These are phyloP conservation scores for Neostethus bicornis DNA, from an alignment of 2,797 vertebrate species.

Conservation along the genomic window DNA sequence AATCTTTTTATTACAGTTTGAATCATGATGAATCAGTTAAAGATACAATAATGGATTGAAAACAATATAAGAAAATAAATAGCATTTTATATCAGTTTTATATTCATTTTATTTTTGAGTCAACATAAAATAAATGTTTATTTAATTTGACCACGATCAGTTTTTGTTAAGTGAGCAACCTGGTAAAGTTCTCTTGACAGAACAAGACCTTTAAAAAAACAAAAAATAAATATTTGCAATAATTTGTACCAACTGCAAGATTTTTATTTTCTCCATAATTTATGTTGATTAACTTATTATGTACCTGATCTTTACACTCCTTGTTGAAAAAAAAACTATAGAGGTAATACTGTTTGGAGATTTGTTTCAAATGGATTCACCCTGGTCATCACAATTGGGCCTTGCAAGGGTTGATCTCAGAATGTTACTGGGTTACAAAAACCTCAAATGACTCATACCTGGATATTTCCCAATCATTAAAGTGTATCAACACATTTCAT, in stretches of 20 bases:
- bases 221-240: no score
- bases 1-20: background rate
- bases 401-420: conserved; percentile 46
- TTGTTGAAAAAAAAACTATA: conserved; percentile 50
- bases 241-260: background rate
- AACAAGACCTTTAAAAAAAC: no score
- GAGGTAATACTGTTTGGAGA: conserved; percentile 42
- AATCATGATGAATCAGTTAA: background rate
- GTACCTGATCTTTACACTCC: conserved; percentile 13
- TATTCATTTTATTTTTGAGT: no score
- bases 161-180: conserved; percentile 1
- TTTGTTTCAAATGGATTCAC: conserved; percentile 64
- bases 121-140: no score
- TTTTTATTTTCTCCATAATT: background rate
- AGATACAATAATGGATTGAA: conserved; percentile 39
- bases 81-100: no score
- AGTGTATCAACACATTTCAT: conserved; percentile 57
- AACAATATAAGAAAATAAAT: background rate
- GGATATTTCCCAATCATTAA: no score
- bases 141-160: conserved; percentile 23
- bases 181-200: no score
- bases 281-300: no score
- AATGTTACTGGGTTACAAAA: conserved; percentile 63
- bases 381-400: conserved; percentile 46
- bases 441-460: conserved; percentile 34